Evolutionary conservation across 1,140 invertebrate genomes (phyloP).

Genomic region (Saccostrea cuccullata): DNA sequence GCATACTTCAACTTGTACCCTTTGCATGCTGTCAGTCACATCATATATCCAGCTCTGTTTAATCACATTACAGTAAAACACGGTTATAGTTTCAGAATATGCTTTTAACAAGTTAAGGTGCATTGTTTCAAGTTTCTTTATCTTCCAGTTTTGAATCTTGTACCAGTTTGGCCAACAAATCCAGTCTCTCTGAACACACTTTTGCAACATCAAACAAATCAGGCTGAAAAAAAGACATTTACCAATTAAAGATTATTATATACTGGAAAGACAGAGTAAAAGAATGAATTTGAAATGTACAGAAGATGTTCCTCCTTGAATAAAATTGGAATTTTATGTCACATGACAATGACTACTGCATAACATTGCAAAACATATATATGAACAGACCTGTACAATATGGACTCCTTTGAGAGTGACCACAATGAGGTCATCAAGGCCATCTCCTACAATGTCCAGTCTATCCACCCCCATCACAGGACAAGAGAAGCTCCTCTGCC

Average conservation of each 20-base stretch:
- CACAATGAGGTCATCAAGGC: constrained; percentile 85
- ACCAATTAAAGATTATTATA: not conserved
- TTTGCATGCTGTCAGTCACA: no score
- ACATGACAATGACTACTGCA: not conserved
- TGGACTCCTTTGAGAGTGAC: constrained; percentile 85
- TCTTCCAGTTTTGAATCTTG: not conserved
- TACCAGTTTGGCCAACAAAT: constrained; percentile 45
- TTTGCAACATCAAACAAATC: constrained; percentile 69
- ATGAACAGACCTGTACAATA: constrained; percentile 84
- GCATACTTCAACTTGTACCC: no score
- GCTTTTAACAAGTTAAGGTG: not conserved
- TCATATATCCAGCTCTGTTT: no score
- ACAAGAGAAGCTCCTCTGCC: constrained; percentile 81
- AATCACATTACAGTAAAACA: no score
- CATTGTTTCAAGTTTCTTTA: not conserved
- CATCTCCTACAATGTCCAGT: constrained; percentile 85
- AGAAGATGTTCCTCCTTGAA: no score
- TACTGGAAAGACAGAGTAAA: no score
- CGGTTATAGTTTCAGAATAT: no score
- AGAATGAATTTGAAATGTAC: no score
- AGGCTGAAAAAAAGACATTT: constrained; percentile 65
- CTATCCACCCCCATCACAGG: constrained; percentile 84
- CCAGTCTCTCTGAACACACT: constrained; percentile 67
- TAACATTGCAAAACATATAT: no score
- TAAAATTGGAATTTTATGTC: not conserved